Evolutionary conservation across 2,888 invertebrate species (phyloP).

Genomic region (Amphipyra berbera): DNA sequence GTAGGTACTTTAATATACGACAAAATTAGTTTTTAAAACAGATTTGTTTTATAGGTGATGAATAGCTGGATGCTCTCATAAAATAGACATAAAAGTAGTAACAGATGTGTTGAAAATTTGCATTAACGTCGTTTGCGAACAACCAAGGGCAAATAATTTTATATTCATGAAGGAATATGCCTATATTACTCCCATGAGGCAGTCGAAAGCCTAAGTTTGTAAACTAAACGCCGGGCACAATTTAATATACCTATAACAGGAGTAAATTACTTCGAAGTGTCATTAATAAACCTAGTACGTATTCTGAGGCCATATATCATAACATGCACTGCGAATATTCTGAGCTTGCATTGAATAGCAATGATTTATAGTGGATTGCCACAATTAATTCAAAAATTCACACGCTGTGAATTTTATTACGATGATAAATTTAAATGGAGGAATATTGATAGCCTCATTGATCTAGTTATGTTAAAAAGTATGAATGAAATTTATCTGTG

Average conservation of each 20-base stretch:
- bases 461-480: constrained; percentile 1
- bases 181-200: constrained; percentile 43
- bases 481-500: not conserved
- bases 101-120: constrained; percentile 12
- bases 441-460: constrained; percentile 27
- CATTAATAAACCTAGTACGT: constrained; percentile 49
- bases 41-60: not conserved
- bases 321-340: constrained; percentile 45
- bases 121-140: constrained; percentile 20
- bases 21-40: too few species aligned
- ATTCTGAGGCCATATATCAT: constrained; percentile 42
- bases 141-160: constrained; percentile 30
- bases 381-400: constrained; percentile 52
- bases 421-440: constrained; percentile 23
- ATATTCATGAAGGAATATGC: constrained; percentile 46
- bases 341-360: constrained; percentile 52
- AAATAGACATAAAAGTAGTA: constrained; percentile 7
- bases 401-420: constrained; percentile 39
- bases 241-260: constrained; percentile 49
- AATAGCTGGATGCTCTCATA: not conserved
- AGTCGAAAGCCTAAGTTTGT: constrained; percentile 42
- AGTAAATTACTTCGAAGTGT: constrained; percentile 55
- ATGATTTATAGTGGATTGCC: constrained; percentile 40
- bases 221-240: constrained; percentile 48
- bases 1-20: too few species aligned